A percentile compares a stretch with the other conserved stretches of the same genome.
These are phyloP conservation scores for Halictus ligatus DNA, from an alignment of 2,888 invertebrate genomes.

Conservation along the genomic window DNA sequence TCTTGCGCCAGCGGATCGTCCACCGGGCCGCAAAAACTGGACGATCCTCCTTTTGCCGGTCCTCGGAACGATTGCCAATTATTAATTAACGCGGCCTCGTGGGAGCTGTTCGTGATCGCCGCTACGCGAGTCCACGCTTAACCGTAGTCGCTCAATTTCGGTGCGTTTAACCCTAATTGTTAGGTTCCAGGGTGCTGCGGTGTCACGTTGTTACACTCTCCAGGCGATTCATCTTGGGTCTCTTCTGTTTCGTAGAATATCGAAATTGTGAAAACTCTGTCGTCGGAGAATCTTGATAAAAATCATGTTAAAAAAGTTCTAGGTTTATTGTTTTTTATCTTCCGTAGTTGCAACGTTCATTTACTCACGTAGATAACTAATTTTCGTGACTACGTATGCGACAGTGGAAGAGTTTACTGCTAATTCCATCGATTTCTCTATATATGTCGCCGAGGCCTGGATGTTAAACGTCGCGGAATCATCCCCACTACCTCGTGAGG, in stretches of 20 bases:
- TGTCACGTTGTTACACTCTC: not conserved
- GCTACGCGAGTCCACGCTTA: constrained; percentile 17
- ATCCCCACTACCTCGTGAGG: no score
- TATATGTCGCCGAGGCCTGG: no score
- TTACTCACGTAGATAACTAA: not conserved
- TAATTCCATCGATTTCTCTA: no score
- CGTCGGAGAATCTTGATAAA: not conserved
- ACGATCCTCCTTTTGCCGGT: constrained; percentile 39
- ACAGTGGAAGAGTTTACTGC: no score
- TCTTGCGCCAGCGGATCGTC: constrained; percentile 23
- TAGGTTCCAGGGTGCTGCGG: not conserved
- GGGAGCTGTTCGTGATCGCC: constrained; percentile 1
- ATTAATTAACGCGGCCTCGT: constrained; percentile 53
- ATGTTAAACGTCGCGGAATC: no score
- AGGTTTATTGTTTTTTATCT: not conserved
- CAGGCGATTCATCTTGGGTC: not conserved
- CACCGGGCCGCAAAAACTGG: constrained; percentile 27
- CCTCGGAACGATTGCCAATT: constrained; percentile 39
- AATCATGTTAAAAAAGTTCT: not conserved
- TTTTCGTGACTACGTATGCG: no score
- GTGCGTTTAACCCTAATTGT: not conserved
- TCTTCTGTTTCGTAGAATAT: not conserved
- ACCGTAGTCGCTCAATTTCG: constrained; percentile 32
- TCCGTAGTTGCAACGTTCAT: no score
- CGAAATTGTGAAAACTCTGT: not conserved